Conservation (phyloP, 2,113 vertebrate species). For the Manacus vitellinus region DNA sequence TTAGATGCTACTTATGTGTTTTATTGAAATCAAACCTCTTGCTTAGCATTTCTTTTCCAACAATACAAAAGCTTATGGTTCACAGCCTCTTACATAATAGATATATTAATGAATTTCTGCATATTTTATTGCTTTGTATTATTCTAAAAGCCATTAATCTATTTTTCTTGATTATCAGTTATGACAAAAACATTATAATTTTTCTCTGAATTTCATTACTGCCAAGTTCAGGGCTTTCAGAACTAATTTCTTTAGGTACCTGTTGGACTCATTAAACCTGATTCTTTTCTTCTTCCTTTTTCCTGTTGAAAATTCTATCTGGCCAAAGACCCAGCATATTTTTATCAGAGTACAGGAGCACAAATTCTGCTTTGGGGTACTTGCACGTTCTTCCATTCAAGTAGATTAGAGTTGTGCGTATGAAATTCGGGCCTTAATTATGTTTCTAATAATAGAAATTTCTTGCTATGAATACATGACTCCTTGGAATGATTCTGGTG, state of each 20-base stretch:
- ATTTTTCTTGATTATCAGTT: slow-evolving; percentile 40
- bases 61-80: slow-evolving; percentile 57
- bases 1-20: slow-evolving; percentile 61
- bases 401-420: neutral
- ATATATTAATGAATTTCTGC: slow-evolving; percentile 71
- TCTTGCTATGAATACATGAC: slow-evolving; percentile 43
- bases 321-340: fast-evolving
- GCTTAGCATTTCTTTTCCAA: slow-evolving; percentile 40
- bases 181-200: neutral
- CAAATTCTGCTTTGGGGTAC: slow-evolving; percentile 20
- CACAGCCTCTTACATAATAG: slow-evolving; percentile 57
- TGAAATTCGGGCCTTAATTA: slow-evolving; percentile 43
- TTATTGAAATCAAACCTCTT: slow-evolving; percentile 43
- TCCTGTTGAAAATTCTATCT: neutral
- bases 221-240: neutral
- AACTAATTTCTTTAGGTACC: neutral
- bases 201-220: slow-evolving; percentile 3
- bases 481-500: neutral
- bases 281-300: neutral
- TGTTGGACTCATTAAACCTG: neutral
- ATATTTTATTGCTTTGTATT: slow-evolving; percentile 66
- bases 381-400: neutral
- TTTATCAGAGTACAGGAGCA: neutral
- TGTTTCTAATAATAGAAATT: slow-evolving; percentile 43
- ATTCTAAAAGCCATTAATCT: slow-evolving; percentile 52